Percentiles rank a stretch among this genome's conserved stretches.
Evolutionary conservation across 2,113 vertebrate species (phyloP).

Genomic region (Onychorhynchus coronatus): DNA sequence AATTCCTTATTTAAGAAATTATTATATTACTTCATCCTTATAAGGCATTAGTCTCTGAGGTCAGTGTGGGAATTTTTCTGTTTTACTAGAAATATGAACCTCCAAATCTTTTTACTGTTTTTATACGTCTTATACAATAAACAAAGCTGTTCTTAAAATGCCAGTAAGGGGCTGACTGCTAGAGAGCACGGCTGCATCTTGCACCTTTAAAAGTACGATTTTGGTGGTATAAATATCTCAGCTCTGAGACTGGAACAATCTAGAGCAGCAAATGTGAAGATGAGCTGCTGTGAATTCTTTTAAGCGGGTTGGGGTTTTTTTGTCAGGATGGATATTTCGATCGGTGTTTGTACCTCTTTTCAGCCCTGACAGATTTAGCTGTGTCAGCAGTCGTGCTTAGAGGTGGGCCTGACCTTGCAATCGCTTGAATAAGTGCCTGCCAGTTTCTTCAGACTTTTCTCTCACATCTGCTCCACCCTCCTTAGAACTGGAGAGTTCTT

Average conservation of each 20-base stretch:
- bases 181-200: background rate
- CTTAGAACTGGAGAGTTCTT: background rate
- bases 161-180: background rate
- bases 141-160: slow-evolving; percentile 7
- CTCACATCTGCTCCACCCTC: slow-evolving; percentile 31
- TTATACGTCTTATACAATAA: background rate
- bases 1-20: background rate
- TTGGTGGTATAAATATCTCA: background rate
- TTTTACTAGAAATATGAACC: background rate
- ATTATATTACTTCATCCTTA: background rate
- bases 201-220: background rate
- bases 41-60: background rate
- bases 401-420: slow-evolving; percentile 62
- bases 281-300: background rate
- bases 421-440: slow-evolving; percentile 36
- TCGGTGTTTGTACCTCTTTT: slow-evolving; percentile 12
- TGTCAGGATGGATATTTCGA: background rate
- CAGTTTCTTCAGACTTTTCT: slow-evolving; percentile 55
- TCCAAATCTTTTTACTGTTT: background rate
- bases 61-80: background rate
- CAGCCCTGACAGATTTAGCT: slow-evolving; percentile 10
- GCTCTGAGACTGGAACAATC: slow-evolving; percentile 18
- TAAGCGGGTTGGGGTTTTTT: background rate
- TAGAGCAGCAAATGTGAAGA: slow-evolving; percentile 11
- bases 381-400: slow-evolving; percentile 49